These are phyloP conservation scores for Pseudopipra pipra DNA, from an alignment of 2,113 vertebrate species.

Conservation along the genomic window DNA sequence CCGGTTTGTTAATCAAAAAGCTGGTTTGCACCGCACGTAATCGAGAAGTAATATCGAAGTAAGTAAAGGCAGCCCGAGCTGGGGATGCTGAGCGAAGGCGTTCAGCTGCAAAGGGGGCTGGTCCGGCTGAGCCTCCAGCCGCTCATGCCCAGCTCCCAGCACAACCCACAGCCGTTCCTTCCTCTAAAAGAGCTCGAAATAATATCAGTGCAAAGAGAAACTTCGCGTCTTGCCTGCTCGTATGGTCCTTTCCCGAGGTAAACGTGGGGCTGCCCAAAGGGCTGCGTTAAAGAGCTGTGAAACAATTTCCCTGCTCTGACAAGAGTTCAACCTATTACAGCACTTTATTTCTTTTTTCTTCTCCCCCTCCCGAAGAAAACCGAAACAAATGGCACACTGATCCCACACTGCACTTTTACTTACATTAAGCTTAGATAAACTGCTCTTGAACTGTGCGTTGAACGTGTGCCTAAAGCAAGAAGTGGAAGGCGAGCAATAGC, in stretches of 20 bases:
- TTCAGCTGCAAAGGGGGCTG: slow-evolving; percentile 33
- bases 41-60: slow-evolving; percentile 72
- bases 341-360: neutral
- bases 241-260: slow-evolving; percentile 17
- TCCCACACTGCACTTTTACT: slow-evolving; percentile 69
- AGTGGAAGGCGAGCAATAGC: slow-evolving; percentile 11
- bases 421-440: slow-evolving; percentile 70
- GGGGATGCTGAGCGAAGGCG: slow-evolving; percentile 68
- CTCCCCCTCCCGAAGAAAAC: slow-evolving; percentile 23
- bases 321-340: slow-evolving; percentile 32
- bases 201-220: slow-evolving; percentile 46
- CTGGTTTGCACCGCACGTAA: slow-evolving; percentile 68
- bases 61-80: slow-evolving; percentile 65
- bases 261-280: slow-evolving; percentile 36
- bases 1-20: slow-evolving; percentile 77
- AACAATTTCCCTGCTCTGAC: slow-evolving; percentile 16
- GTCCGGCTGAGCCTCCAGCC: slow-evolving; percentile 25
- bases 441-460: slow-evolving; percentile 63
- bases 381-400: slow-evolving; percentile 66
- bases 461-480: slow-evolving; percentile 63
- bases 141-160: slow-evolving; percentile 57
- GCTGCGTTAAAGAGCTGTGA: neutral
- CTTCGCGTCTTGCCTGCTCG: neutral
- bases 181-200: slow-evolving; percentile 31
- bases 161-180: neutral